These are phyloP conservation scores for Drosophila paulistorum DNA, from an alignment of 1,140 invertebrate genomes.

Conservation along the genomic window DNA sequence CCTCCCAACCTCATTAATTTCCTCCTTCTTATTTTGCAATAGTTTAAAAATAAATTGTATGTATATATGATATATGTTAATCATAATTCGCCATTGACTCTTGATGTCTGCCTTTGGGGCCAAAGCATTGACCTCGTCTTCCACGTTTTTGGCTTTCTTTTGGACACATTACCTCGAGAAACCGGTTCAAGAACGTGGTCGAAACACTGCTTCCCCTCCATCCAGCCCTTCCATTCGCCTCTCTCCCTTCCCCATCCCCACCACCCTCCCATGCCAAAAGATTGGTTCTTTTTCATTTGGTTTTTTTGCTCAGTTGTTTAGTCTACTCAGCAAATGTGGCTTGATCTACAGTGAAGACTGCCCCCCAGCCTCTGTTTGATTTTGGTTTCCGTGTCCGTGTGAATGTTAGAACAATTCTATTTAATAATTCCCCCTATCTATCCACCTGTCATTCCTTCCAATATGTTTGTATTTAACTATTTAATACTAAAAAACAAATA, in stretches of 20 bases:
- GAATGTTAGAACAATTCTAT: constrained; percentile 43
- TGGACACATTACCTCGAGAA: constrained; percentile 31
- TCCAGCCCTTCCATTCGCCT: not conserved
- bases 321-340: constrained; percentile 14
- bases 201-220: not conserved
- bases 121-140: constrained; percentile 65
- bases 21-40: constrained; percentile 30
- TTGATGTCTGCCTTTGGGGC: constrained; percentile 25
- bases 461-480: not conserved
- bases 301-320: not conserved
- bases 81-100: constrained; percentile 35
- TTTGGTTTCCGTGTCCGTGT: not conserved
- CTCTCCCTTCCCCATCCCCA: not conserved
- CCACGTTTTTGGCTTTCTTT: not conserved
- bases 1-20: not conserved
- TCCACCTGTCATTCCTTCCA: not conserved
- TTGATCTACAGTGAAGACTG: constrained; percentile 33
- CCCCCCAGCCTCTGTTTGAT: no score
- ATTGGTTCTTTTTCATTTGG: constrained; percentile 24
- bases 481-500: not conserved
- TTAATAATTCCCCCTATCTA: not conserved
- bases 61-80: constrained; percentile 35
- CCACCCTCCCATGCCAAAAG: not conserved
- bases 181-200: constrained; percentile 74
- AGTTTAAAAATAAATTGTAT: constrained; percentile 52